Conservation (phyloP, 2,888 invertebrate species). For the Oxytorus armatus region DNA sequence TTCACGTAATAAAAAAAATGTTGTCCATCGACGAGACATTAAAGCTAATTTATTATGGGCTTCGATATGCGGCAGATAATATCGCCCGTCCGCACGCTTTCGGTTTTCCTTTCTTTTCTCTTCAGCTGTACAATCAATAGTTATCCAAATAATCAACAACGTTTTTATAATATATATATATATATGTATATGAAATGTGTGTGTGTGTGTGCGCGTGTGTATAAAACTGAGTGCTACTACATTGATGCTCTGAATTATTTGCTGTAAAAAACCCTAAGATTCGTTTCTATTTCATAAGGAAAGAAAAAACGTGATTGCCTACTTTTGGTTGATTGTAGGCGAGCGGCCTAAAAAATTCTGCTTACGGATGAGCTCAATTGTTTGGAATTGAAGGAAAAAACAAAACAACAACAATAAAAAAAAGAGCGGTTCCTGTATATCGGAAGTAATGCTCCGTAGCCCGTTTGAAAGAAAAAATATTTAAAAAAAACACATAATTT, state of each 20-base stretch:
- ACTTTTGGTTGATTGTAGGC: too few relatives aligned
- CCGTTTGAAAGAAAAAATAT: neutral
- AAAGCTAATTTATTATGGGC: conserved; percentile 56
- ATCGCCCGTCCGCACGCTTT: conserved; percentile 61
- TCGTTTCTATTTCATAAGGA: too few relatives aligned
- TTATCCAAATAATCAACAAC: conserved; percentile 71
- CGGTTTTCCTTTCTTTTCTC: conserved; percentile 38
- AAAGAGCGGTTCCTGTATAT: too few relatives aligned
- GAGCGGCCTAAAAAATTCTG: too few relatives aligned
- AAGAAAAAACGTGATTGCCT: too few relatives aligned
- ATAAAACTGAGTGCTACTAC: conserved; percentile 24
- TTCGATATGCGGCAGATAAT: conserved; percentile 45
- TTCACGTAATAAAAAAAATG: conserved; percentile 19
- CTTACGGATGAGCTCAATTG: too few relatives aligned
- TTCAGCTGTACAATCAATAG: conserved; percentile 64
- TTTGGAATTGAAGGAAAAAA: too few relatives aligned
- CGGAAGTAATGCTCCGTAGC: too few relatives aligned
- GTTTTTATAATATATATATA: conserved; percentile 41
- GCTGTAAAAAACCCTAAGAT: too few relatives aligned
- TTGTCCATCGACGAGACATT: conserved; percentile 48
- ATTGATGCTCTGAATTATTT: conserved; percentile 32
- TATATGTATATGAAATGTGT: conserved; percentile 26
- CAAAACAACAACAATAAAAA: too few relatives aligned
- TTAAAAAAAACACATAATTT: neutral
- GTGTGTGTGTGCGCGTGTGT: conserved; percentile 24